phyloP scores from a whole-genome alignment of 2,113 vertebrate species.

The Salvelinus namaycush region DNA sequence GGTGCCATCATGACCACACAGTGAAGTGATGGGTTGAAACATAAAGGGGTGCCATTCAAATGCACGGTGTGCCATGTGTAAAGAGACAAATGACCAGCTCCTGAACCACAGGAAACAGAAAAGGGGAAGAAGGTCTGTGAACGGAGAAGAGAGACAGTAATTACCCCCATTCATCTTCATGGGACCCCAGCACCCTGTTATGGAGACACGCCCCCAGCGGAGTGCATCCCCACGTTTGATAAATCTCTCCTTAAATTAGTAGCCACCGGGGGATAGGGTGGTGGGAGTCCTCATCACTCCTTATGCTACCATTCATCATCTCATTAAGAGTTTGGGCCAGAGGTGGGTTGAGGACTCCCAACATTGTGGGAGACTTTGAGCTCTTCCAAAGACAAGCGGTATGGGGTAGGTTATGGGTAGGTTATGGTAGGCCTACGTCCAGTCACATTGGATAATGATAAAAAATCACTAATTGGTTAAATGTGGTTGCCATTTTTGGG shows the following conservation, averaged over 20 bases:
- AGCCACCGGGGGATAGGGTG: conserved; percentile 63
- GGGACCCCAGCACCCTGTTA: conserved; percentile 60
- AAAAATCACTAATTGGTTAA: no score
- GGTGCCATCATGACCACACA: neutral
- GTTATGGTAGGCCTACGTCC: conserved; percentile 27
- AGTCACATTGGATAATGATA: conserved; percentile 27
- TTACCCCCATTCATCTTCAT: conserved; percentile 77
- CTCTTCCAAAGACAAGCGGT: conserved; percentile 51
- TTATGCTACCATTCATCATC: conserved; percentile 71
- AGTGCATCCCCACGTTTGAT: conserved; percentile 61
- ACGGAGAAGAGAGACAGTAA: conserved; percentile 65
- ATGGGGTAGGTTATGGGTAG: neutral
- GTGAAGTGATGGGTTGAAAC: conserved; percentile 9
- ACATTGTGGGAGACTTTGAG: conserved; percentile 34
- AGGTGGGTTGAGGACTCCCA: conserved; percentile 24
- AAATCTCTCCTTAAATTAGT: conserved; percentile 74
- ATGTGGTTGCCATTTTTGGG: no score
- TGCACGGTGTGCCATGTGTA: no score
- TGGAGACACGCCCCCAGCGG: conserved; percentile 56
- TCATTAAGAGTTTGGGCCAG: conserved; percentile 61
- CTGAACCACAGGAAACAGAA: conserved; percentile 39
- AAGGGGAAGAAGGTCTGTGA: conserved; percentile 37
- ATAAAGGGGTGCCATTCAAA: neutral
- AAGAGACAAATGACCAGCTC: conserved; percentile 33
- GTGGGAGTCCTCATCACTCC: conserved; percentile 63